A percentile compares a stretch with the other conserved stretches of the same genome.
Conservation (phyloP, 2,797 vertebrate genomes). For the Manis pentadactyla region DNA sequence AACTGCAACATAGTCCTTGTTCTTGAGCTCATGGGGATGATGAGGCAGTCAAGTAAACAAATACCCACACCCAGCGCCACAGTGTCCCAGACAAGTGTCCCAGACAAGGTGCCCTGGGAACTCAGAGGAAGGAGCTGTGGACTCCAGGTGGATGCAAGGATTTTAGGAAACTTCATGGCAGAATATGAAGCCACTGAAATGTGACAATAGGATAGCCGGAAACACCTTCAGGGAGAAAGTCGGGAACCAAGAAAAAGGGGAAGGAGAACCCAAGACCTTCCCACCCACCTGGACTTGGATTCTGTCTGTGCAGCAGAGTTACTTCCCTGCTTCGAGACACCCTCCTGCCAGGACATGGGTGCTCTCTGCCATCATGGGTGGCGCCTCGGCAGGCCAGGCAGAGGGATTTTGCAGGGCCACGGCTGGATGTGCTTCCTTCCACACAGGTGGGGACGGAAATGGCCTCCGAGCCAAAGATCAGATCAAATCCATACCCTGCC, state of each 20-base stretch:
- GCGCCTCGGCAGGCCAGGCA: background rate
- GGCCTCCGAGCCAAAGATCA: background rate
- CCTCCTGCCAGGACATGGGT: background rate
- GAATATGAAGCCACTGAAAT: background rate
- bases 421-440: background rate
- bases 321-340: background rate
- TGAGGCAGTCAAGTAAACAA: background rate
- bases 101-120: background rate
- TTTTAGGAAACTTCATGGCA: background rate
- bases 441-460: background rate
- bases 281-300: background rate
- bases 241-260: background rate
- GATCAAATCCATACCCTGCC: conserved; percentile 54
- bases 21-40: background rate
- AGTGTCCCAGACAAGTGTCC: background rate
- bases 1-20: background rate
- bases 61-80: background rate
- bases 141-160: background rate
- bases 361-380: background rate
- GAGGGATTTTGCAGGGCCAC: background rate
- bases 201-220: background rate
- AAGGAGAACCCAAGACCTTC: background rate
- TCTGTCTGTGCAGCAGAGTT: background rate
- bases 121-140: background rate
- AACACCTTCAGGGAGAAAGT: background rate